Evolutionary conservation across 2,113 vertebrate genomes (phyloP).

Genomic region (Gymnogyps californianus): DNA sequence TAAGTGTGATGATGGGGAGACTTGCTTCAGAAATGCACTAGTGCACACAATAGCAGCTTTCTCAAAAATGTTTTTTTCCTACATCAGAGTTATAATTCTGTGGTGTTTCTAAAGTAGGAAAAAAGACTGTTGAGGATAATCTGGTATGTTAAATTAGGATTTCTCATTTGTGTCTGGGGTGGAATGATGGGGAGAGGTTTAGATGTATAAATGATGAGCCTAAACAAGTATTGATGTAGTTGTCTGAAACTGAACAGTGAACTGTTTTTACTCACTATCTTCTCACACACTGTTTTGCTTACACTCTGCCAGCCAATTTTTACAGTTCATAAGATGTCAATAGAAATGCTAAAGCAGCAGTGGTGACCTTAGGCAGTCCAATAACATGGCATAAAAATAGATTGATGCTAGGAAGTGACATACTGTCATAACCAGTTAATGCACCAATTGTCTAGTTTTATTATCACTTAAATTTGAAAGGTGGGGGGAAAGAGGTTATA

Average conservation of each 20-base stretch:
- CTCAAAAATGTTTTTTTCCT: not conserved
- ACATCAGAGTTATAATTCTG: not conserved
- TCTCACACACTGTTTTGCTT: constrained; percentile 5
- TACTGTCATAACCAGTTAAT: not conserved
- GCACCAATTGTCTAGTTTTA: not conserved
- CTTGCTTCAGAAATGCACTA: not conserved
- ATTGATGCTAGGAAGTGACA: constrained; percentile 1
- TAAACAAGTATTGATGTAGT: not conserved
- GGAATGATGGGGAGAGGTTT: not conserved
- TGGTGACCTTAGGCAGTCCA: not conserved
- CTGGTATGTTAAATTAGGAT: not conserved
- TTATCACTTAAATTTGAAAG: not conserved
- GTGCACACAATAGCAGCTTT: not conserved
- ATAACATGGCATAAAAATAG: constrained; percentile 11
- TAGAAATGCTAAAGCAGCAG: constrained; percentile 52
- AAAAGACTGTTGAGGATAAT: not conserved
- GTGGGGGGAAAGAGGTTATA: not conserved
- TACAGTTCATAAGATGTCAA: constrained; percentile 44
- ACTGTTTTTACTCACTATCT: not conserved
- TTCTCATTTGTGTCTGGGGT: not conserved
- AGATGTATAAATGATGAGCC: not conserved
- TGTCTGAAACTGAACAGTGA: constrained; percentile 13
- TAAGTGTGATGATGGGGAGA: not conserved
- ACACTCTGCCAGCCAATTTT: constrained; percentile 41
- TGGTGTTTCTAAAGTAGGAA: not conserved